A percentile compares a stretch with the other conserved stretches of the same genome.
These are phyloP conservation scores for Plutomurus gul DNA, from an alignment of 1,140 invertebrate species.

Conservation along the genomic window DNA sequence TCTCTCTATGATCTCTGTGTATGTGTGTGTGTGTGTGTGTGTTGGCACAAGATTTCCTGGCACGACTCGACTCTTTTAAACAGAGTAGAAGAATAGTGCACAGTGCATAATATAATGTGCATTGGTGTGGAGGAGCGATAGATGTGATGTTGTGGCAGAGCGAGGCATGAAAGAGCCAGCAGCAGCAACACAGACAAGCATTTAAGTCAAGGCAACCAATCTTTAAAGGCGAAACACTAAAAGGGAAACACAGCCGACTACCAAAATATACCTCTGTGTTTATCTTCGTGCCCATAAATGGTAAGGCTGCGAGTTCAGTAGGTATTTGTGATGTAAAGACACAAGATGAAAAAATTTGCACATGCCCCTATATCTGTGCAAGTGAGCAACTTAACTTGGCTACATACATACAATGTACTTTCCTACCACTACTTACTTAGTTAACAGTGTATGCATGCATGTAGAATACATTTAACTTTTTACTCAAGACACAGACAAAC, in stretches of 20 bases:
- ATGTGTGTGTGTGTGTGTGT: no score
- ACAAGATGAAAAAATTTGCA: conserved; percentile 29
- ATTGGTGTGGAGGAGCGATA: neutral
- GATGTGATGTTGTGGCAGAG: neutral
- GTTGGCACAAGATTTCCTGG: neutral
- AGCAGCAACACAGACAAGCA: neutral
- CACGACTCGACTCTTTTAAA: neutral
- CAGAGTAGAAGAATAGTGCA: no score
- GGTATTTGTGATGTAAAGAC: conserved; percentile 9
- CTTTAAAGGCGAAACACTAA: conserved; percentile 18
- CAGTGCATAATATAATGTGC: neutral
- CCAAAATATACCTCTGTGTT: conserved; percentile 26
- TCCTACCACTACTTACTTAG: no score
- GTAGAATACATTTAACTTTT: no score
- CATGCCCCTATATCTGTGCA: no score
- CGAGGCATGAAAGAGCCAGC: conserved; percentile 13
- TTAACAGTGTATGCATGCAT: no score
- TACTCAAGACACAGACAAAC: no score
- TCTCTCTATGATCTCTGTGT: neutral
- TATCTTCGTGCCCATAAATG: conserved; percentile 26
- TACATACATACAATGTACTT: no score
- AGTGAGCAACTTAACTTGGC: no score
- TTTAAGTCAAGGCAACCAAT: conserved; percentile 20
- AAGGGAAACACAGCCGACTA: conserved; percentile 22
- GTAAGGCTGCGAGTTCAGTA: conserved; percentile 22